phyloP scores from a whole-genome alignment of 2,797 vertebrate genomes.

The Clarias pachynema region DNA sequence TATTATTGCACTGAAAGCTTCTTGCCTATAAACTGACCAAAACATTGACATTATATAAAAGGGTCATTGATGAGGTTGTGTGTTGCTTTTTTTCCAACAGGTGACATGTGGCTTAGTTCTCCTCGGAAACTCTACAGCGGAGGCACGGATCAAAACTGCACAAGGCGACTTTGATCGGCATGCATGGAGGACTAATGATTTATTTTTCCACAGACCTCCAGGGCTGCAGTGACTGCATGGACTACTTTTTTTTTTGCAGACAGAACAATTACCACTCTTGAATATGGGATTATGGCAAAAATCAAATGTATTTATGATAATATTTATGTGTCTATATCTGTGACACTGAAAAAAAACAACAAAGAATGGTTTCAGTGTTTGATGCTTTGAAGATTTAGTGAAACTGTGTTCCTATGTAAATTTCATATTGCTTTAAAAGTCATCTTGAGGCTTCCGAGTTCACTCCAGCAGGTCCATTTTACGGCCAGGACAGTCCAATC shows the following conservation, averaged over 20 bases:
- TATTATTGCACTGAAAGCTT: too few species aligned
- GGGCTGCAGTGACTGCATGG: slow-evolving; percentile 15
- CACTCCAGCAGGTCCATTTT: background rate
- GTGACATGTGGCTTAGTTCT: slow-evolving; percentile 67
- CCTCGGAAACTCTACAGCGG: slow-evolving; percentile 14
- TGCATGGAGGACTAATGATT: slow-evolving; percentile 27
- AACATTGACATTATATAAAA: background rate
- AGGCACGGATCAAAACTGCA: slow-evolving; percentile 29
- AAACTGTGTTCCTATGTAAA: background rate
- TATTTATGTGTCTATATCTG: slow-evolving; percentile 42
- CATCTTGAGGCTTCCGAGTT: background rate
- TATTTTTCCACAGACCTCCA: slow-evolving; percentile 25
- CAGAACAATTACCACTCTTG: background rate
- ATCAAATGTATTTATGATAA: slow-evolving; percentile 55
- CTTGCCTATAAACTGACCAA: too few species aligned
- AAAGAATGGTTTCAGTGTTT: slow-evolving; percentile 14
- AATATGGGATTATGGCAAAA: slow-evolving; percentile 20
- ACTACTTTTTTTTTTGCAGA: slow-evolving; percentile 1
- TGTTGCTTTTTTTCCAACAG: slow-evolving; percentile 59
- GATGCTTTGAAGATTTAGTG: slow-evolving; percentile 46
- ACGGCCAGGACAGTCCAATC: background rate
- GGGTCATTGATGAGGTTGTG: slow-evolving; percentile 13
- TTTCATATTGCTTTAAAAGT: slow-evolving; percentile 4
- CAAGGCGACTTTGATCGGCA: slow-evolving; percentile 8
- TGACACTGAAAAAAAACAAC: slow-evolving; percentile 21